These are phyloP conservation scores for Diaperis boleti DNA, from an alignment of 2,888 invertebrate genomes.

Conservation along the genomic window DNA sequence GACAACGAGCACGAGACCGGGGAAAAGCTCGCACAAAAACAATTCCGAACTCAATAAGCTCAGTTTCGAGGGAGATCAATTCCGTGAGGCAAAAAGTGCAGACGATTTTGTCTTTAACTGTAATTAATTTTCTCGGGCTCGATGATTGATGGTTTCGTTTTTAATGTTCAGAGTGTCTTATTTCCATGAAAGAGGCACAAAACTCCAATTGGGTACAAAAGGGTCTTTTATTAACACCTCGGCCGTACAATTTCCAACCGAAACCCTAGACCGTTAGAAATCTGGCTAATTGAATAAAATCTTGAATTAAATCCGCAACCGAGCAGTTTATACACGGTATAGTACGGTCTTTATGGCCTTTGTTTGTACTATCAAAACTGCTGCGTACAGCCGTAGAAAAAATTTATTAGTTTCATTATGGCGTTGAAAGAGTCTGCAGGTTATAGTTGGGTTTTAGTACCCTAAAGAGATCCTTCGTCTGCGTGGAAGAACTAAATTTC, in stretches of 20 bases:
- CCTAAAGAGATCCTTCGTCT: not conserved
- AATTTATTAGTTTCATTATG: conserved; percentile 21
- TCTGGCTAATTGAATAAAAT: conserved; percentile 21
- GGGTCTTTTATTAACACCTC: conserved; percentile 2
- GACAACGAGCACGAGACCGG: conserved; percentile 19
- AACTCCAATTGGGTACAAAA: not conserved
- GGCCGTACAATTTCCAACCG: conserved; percentile 5
- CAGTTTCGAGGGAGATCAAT: not conserved
- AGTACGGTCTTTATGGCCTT: conserved; percentile 3
- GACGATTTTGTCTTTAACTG: conserved; percentile 1
- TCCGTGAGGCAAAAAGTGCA: not conserved
- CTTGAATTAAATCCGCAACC: conserved; percentile 13
- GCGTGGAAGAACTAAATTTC: conserved; percentile 5
- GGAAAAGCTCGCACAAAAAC: conserved; percentile 15
- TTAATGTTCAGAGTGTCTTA: no score
- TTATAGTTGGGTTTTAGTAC: conserved; percentile 1
- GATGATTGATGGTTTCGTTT: not conserved
- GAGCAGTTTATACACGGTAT: conserved; percentile 3
- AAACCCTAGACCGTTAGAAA: conserved; percentile 2
- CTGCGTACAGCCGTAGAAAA: conserved; percentile 7
- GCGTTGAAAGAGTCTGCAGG: not conserved
- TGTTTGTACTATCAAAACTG: conserved; percentile 1
- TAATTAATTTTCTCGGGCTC: not conserved
- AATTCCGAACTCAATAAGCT: conserved; percentile 9
- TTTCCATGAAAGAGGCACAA: no score